Evolutionary conservation across 2,888 invertebrate species (phyloP).

Genomic region (Agrotis ipsilon): DNA sequence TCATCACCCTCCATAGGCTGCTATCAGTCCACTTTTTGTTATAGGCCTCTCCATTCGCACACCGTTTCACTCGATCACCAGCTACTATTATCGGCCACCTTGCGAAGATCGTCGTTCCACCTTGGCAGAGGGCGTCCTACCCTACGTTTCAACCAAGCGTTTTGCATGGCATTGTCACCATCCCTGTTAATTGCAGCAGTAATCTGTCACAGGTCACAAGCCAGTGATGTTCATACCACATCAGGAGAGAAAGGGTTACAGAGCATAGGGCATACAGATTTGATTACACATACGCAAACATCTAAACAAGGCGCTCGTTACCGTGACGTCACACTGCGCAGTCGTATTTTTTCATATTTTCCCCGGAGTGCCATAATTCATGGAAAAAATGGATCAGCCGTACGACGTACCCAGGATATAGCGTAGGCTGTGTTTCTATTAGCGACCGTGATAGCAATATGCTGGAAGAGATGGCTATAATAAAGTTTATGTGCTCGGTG

Average conservation of each 20-base stretch:
- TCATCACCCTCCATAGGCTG: too few relatives aligned
- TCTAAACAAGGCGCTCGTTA: conserved; percentile 62
- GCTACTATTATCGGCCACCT: too few relatives aligned
- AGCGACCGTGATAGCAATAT: conserved; percentile 52
- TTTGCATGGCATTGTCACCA: neutral
- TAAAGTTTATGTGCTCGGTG: conserved; percentile 34
- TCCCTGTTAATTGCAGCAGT: neutral
- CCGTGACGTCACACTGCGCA: conserved; percentile 68
- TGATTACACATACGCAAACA: conserved; percentile 62
- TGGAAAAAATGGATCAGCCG: conserved; percentile 83
- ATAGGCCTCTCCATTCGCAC: too few relatives aligned
- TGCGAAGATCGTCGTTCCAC: too few relatives aligned
- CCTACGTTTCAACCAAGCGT: too few relatives aligned
- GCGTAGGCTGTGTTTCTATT: conserved; percentile 68
- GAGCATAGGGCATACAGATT: conserved; percentile 41
- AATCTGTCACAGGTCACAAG: neutral
- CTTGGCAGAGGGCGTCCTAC: too few relatives aligned
- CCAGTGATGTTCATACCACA: neutral
- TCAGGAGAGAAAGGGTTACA: neutral
- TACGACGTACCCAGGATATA: conserved; percentile 66
- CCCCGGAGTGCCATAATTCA: conserved; percentile 82
- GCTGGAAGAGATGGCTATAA: conserved; percentile 61
- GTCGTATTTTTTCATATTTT: conserved; percentile 79
- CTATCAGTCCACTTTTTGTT: too few relatives aligned
- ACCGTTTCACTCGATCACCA: too few relatives aligned